Base-by-base conservation (phyloP, 1,140 invertebrate species). In the Bombus breviceps region DNA sequence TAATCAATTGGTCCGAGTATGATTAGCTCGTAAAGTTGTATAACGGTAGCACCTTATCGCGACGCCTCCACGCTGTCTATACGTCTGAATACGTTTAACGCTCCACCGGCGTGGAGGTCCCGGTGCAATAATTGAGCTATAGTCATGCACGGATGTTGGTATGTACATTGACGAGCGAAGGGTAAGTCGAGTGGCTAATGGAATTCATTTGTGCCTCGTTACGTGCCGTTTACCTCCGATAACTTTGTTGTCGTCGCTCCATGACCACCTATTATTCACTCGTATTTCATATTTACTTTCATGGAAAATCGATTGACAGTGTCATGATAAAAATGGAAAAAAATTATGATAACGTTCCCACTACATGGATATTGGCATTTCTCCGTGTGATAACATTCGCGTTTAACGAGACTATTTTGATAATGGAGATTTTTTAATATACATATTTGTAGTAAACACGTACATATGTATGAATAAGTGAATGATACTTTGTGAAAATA, bases 61-160 rank as follows among this genome's bases (percentile, higher is more conserved):
- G 81, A 64, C 88, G 72, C 39, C 53, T 62, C 72, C 57, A 39
- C 68, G 34, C 34, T 73, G 75, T 83, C 80, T 83, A 57, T 86
- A 73, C 72, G 84, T 82, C 72, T 86, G 85, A 89, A 89, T 89
- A 88, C 80, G 88, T 82, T 89, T 81, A 89, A 89, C 68, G 88
- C 71, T 89, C 28, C 25, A 43, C 43, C 69, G 85, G 47, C 57
- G 43, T 39, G 73, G 41, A 64, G 80, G 59, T 83, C 82, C 69
- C 34, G 69, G 78, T 59, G 76, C 72, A 89, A 86, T 89, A 86
- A 89, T 89, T 89, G 84, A 86, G 80, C 72, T 86, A 80, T 79
- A 86, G 59, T 32, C 57, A 59, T 59, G 28, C 43, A n/a, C 15
- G 77, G 39, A 77, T 34, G 41, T 37, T 64, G n/a, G 34, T 41